Conservation (phyloP, 1,140 invertebrate genomes). For the Vollenhovia emeryi region DNA sequence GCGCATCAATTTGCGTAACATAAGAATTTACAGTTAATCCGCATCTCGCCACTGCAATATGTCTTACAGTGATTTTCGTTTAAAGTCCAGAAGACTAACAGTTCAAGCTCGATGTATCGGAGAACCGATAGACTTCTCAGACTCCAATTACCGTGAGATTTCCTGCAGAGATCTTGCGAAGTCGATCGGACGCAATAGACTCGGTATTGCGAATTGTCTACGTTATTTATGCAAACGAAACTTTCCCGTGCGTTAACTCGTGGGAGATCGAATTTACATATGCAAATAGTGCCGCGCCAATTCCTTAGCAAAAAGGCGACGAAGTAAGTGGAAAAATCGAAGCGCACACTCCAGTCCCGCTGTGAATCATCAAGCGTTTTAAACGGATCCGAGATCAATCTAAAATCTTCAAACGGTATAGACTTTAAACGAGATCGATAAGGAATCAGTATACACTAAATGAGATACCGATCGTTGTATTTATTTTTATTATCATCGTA, state of each 20-base stretch:
- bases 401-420: neutral
- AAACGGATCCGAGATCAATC: constrained; percentile 15
- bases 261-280: constrained; percentile 57
- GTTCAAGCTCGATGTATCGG: neutral
- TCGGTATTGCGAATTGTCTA: constrained; percentile 56
- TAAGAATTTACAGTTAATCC: neutral
- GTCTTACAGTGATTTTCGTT: neutral
- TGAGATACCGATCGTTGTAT: too few relatives aligned
- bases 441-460: too few relatives aligned
- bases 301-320: constrained; percentile 43
- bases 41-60: neutral
- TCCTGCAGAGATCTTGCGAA: constrained; percentile 15
- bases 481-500: neutral
- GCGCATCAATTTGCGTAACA: neutral
- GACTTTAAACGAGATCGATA: neutral
- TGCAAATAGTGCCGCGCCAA: constrained; percentile 52
- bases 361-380: neutral
- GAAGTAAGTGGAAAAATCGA: constrained; percentile 38
- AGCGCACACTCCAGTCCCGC: constrained; percentile 5
- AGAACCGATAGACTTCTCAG: constrained; percentile 24
- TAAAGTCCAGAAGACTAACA: constrained; percentile 17
- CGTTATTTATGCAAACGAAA: constrained; percentile 59
- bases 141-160: constrained; percentile 53
- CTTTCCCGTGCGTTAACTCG: constrained; percentile 50
- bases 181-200: constrained; percentile 47